These are phyloP conservation scores for Timema podura DNA, from an alignment of 2,888 invertebrate species.

Conservation along the genomic window DNA sequence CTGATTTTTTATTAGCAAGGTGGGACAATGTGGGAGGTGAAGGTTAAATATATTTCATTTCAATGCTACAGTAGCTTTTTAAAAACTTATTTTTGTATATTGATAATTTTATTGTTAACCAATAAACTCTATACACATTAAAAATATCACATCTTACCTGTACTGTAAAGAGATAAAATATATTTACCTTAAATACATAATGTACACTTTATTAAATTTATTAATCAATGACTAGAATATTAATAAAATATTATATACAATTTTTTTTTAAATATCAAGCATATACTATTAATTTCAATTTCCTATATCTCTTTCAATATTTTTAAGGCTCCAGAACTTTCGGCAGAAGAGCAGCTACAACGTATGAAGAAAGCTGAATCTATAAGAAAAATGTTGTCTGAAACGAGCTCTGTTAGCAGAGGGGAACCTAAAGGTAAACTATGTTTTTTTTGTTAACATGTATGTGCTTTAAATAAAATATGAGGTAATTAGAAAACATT, in stretches of 20 bases:
- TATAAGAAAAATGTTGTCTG: constrained; percentile 85
- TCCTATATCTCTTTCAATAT: background rate
- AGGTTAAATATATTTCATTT: too few relatives aligned
- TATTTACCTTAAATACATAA: background rate
- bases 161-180: constrained; percentile 15
- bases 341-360: constrained; percentile 79
- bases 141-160: background rate
- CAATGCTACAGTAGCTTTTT: too few relatives aligned
- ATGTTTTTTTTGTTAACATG: too few relatives aligned
- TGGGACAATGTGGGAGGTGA: too few relatives aligned
- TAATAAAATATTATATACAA: background rate
- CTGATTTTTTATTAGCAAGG: too few relatives aligned
- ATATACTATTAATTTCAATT: too few relatives aligned
- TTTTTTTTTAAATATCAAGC: background rate
- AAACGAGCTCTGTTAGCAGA: constrained; percentile 54
- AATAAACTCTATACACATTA: background rate
- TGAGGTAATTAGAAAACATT: too few relatives aligned
- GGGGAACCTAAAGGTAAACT: constrained; percentile 29
- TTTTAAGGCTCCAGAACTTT: constrained; percentile 68
- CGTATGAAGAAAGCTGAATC: constrained; percentile 84
- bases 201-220: background rate
- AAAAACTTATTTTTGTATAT: too few relatives aligned
- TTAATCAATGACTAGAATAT: background rate
- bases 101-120: too few relatives aligned
- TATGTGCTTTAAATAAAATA: too few relatives aligned